phyloP scores from a whole-genome alignment of 2,888 invertebrate species.

The Brenthis daphne region DNA sequence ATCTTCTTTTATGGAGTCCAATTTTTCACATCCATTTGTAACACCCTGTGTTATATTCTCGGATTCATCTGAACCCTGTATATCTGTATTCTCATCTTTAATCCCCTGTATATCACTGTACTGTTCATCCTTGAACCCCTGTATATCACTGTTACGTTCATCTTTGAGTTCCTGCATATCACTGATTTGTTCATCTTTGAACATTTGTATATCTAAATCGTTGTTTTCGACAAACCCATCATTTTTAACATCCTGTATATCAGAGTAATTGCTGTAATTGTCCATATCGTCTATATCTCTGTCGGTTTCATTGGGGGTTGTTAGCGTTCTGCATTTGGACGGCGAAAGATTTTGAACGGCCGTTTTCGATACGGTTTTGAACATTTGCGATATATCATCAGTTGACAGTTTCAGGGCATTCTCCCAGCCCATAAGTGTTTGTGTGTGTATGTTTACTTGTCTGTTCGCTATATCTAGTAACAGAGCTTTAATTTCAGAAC shows the following conservation, averaged over 20 bases:
- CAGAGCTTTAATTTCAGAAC: constrained; percentile 57
- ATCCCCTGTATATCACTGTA: background rate
- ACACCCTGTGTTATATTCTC: constrained; percentile 1
- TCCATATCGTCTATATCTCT: constrained; percentile 59
- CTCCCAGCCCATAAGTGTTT: constrained; percentile 63
- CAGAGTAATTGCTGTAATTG: constrained; percentile 46
- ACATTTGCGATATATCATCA: constrained; percentile 58
- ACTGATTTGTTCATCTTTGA: too few species aligned
- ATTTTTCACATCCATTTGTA: constrained; percentile 31
- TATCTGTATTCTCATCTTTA: constrained; percentile 2
- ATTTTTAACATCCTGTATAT: constrained; percentile 33
- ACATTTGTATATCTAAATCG: background rate
- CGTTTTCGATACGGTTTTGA: constrained; percentile 70
- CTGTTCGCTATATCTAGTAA: constrained; percentile 63
- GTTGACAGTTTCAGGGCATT: constrained; percentile 59
- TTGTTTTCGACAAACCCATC: background rate
- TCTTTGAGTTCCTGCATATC: background rate
- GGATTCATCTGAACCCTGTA: background rate
- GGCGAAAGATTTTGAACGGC: constrained; percentile 70
- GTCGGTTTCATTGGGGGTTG: constrained; percentile 57
- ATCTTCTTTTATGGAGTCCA: constrained; percentile 38
- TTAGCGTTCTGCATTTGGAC: constrained; percentile 51
- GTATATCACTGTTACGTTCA: background rate
- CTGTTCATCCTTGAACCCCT: constrained; percentile 1
- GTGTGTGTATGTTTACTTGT: constrained; percentile 60